These are phyloP conservation scores for Apodemia mormo DNA, from an alignment of 2,888 invertebrate species.

Conservation along the genomic window DNA sequence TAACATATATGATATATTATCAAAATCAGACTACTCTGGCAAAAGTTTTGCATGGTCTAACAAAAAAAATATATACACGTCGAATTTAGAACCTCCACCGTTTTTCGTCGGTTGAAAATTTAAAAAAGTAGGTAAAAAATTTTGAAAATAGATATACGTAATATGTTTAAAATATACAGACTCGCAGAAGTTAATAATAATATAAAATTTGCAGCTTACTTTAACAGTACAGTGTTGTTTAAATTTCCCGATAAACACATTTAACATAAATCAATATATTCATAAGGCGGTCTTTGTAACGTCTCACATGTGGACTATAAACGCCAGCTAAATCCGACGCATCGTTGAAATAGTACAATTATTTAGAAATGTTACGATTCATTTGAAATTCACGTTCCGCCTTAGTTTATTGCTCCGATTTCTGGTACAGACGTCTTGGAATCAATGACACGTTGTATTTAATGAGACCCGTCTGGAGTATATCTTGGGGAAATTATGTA, in stretches of 20 bases:
- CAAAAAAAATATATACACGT: too few species aligned
- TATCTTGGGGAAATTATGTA: background rate
- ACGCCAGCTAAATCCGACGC: slow-evolving; percentile 6
- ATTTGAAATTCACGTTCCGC: slow-evolving; percentile 8
- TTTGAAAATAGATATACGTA: too few species aligned
- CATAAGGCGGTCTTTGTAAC: slow-evolving; percentile 38
- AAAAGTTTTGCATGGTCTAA: too few species aligned
- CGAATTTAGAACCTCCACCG: too few species aligned
- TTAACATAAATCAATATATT: slow-evolving; percentile 32
- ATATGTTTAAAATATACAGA: too few species aligned
- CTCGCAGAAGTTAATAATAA: too few species aligned
- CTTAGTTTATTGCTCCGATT: slow-evolving; percentile 11
- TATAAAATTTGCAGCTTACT: background rate
- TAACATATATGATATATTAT: too few species aligned
- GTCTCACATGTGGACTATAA: slow-evolving; percentile 13
- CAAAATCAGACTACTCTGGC: too few species aligned
- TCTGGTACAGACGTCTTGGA: slow-evolving; percentile 10
- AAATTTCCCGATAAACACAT: slow-evolving; percentile 1
- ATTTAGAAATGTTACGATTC: slow-evolving; percentile 18
- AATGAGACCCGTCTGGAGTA: slow-evolving; percentile 7
- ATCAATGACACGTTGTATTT: slow-evolving; percentile 15
- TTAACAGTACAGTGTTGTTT: background rate
- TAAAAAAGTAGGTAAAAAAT: too few species aligned
- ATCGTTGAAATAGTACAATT: slow-evolving; percentile 9
- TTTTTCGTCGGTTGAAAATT: too few species aligned